phyloP scores from a whole-genome alignment of 2,797 vertebrate genomes.

The Microctenopoma lineatum region DNA sequence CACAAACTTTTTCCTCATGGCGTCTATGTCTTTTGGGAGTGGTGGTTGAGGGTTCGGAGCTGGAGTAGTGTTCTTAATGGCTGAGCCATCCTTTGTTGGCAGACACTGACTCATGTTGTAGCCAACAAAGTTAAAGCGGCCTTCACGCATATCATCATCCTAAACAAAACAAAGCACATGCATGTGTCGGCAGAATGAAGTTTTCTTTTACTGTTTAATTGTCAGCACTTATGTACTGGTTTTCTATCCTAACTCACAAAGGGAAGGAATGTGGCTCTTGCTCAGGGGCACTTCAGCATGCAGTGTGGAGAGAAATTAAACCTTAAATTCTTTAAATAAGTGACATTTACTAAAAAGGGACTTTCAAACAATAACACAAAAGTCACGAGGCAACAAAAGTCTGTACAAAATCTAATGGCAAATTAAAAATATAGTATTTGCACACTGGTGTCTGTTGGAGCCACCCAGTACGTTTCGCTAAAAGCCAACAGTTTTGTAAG shows the following conservation, averaged over 20 bases:
- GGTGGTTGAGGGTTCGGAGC: constrained; percentile 78
- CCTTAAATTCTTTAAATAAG: not conserved
- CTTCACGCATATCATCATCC: constrained; percentile 93
- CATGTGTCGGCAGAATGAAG: constrained; percentile 21
- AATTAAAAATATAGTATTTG: too few relatives aligned
- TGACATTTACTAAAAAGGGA: not conserved
- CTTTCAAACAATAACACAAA: not conserved
- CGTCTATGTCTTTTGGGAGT: constrained; percentile 89
- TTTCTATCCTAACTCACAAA: too few relatives aligned
- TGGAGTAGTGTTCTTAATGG: constrained; percentile 87
- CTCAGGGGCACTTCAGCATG: too few relatives aligned
- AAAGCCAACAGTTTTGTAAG: constrained; percentile 30
- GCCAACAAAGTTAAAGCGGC: constrained; percentile 93
- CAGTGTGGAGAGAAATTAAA: too few relatives aligned
- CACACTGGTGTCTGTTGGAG: not conserved
- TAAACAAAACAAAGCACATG: constrained; percentile 55
- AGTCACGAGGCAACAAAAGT: not conserved
- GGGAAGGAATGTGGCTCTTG: too few relatives aligned
- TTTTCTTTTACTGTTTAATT: constrained; percentile 1
- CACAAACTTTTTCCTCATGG: constrained; percentile 96
- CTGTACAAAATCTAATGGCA: not conserved
- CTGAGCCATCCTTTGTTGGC: constrained; percentile 90
- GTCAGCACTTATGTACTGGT: not conserved
- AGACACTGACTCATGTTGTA: constrained; percentile 94
- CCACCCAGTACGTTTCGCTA: not conserved